These are phyloP conservation scores for Muschampia plurimacula DNA, from an alignment of 2,888 invertebrate genomes.

Conservation along the genomic window DNA sequence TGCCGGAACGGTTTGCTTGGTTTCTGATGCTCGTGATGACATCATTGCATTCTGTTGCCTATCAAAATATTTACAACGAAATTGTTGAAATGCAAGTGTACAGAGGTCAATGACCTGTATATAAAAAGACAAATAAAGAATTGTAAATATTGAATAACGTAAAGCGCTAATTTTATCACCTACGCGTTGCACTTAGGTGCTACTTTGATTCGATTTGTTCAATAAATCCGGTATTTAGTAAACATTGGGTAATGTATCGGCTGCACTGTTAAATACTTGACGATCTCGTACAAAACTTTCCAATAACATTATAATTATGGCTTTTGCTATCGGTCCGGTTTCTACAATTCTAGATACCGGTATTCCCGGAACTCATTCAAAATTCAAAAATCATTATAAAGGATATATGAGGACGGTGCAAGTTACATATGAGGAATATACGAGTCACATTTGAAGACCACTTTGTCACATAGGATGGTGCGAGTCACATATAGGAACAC, in stretches of 20 bases:
- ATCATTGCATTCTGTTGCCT: constrained; percentile 22
- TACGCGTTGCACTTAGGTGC: constrained; percentile 52
- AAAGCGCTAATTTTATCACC: constrained; percentile 72
- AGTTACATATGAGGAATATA: too few relatives aligned
- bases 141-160: background rate
- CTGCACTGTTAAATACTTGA: background rate
- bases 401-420: too few relatives aligned
- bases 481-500: too few relatives aligned
- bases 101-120: constrained; percentile 57
- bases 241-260: constrained; percentile 33
- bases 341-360: too few relatives aligned
- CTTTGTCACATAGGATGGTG: too few relatives aligned
- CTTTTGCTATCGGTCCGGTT: too few relatives aligned
- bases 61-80: constrained; percentile 32
- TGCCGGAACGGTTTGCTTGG: background rate
- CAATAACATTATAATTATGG: too few relatives aligned
- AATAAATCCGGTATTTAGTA: constrained; percentile 10
- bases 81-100: constrained; percentile 20
- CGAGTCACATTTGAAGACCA: too few relatives aligned
- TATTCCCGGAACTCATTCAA: too few relatives aligned
- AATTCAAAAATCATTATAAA: too few relatives aligned
- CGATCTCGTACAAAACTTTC: background rate
- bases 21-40: constrained; percentile 30
- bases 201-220: constrained; percentile 46
- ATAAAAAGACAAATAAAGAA: constrained; percentile 54